phyloP scores from a whole-genome alignment of 2,888 invertebrate species.

The Drosophila paramelanica region DNA sequence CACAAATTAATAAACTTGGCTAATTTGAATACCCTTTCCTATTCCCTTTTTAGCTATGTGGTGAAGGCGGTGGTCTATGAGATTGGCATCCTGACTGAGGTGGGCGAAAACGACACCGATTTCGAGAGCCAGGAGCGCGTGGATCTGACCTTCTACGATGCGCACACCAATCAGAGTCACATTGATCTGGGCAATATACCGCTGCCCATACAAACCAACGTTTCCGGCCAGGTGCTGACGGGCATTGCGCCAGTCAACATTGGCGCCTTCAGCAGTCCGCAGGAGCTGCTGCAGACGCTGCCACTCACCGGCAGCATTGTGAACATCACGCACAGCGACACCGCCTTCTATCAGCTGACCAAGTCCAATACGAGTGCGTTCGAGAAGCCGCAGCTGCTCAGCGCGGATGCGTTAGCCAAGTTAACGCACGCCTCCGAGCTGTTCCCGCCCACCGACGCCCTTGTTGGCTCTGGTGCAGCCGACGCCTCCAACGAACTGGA shows the following conservation, averaged over 20 bases:
- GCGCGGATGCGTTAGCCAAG: slow-evolving; percentile 63
- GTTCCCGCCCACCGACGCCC: slow-evolving; percentile 56
- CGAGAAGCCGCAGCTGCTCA: slow-evolving; percentile 77
- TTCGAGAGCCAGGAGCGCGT: slow-evolving; percentile 86
- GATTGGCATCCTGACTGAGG: slow-evolving; percentile 87
- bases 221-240: slow-evolving; percentile 86
- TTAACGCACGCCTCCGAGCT: slow-evolving; percentile 76
- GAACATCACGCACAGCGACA: slow-evolving; percentile 85
- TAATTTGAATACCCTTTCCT: too few species aligned
- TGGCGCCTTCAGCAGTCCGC: slow-evolving; percentile 84
- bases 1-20: too few species aligned
- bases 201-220: slow-evolving; percentile 86
- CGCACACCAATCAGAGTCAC: slow-evolving; percentile 85
- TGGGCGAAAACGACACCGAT: slow-evolving; percentile 85
- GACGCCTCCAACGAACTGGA: slow-evolving; percentile 55
- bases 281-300: slow-evolving; percentile 82
- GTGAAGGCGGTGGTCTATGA: slow-evolving; percentile 87
- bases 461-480: slow-evolving; percentile 33
- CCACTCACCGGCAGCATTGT: slow-evolving; percentile 85
- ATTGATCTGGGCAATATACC: slow-evolving; percentile 86
- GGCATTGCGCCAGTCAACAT: slow-evolving; percentile 86
- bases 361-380: slow-evolving; percentile 75
- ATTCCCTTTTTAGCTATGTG: slow-evolving; percentile 85
- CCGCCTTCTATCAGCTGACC: slow-evolving; percentile 83
- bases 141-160: slow-evolving; percentile 86